Evolutionary conservation across 2,888 invertebrate species (phyloP).

Genomic region (Acrobasis consociella): DNA sequence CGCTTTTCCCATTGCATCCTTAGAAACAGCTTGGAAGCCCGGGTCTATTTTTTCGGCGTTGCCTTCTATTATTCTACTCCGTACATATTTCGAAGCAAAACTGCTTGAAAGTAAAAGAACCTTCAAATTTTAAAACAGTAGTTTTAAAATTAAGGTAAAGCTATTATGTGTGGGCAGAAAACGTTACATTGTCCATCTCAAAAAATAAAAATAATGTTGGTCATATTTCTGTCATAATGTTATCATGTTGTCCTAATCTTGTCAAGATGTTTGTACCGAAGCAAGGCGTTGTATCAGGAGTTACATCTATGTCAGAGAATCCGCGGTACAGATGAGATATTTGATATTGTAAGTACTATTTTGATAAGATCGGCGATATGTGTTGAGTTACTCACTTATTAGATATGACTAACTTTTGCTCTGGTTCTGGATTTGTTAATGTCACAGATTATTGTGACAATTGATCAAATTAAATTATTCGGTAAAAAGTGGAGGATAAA

Average conservation of each 20-base stretch:
- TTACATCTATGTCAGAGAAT: constrained; percentile 7
- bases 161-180: neutral
- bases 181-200: neutral
- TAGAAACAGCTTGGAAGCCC: too few relatives aligned
- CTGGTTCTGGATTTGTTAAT: too few relatives aligned
- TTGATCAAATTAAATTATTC: too few relatives aligned
- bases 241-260: constrained; percentile 7
- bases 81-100: too few relatives aligned
- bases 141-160: too few relatives aligned
- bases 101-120: too few relatives aligned
- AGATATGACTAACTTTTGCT: neutral
- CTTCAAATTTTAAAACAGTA: too few relatives aligned
- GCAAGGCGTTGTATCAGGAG: constrained; percentile 6
- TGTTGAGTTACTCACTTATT: neutral
- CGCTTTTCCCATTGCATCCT: too few relatives aligned
- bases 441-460: too few relatives aligned
- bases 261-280: constrained; percentile 10
- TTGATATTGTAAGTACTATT: neutral
- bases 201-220: neutral
- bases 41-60: too few relatives aligned
- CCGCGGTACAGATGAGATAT: constrained; percentile 5
- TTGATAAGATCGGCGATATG: neutral
- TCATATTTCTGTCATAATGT: neutral
- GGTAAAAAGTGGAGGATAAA: too few relatives aligned
- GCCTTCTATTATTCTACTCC: too few relatives aligned